Evolutionary conservation across 2,888 invertebrate genomes (phyloP), one percentile per base, ranked within the genome.

Genomic region (Pyralis farinalis): DNA sequence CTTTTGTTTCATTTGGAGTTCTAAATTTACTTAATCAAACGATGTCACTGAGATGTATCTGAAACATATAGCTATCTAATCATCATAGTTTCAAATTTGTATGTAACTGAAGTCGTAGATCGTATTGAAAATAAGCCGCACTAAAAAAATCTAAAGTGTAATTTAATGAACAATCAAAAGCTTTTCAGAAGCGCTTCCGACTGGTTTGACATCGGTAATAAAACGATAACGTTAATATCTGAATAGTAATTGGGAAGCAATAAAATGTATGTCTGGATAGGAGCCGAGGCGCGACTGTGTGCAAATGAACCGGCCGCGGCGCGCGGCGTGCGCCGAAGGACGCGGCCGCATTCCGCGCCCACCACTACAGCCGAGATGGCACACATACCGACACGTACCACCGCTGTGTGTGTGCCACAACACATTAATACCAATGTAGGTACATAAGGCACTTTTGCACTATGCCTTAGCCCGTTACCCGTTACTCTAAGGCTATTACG

Each of bases 321-420:
- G 42, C 42, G 45, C 70, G 69, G 65, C 74, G 80, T 79, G 78
- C 76, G 76, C 63, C 82, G 86, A 87, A 87, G 87, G 87, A 87
- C 87, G 85, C 75, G 86, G 75, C 85, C 87, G 86, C 87, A 87
- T 87, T 87, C 87, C 87, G 57, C 63, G 56, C 66, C 72, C 77
- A 76, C 80, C 65, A 75, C 70, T 64, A 76, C 81, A 77, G 53
- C 52, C 66, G 68, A 73, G 73, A 74, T 77, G 82, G 70, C 83
- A 79, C 74, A 83, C 80, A 84, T 84, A 82, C 79, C 77, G 54
- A 73, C 74, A 73, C 73, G 78, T 70, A 58, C 55, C 44, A 48
- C 43, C 47, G 44, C 49, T 44, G 53, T 61, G 63, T 69, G 71
- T 64, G 71, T 66, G 67, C 63, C 69, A 52, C 58, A 57, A 61